Base-by-base conservation (phyloP, 2,888 invertebrate genomes). In the Sphaerophoria taeniata region DNA sequence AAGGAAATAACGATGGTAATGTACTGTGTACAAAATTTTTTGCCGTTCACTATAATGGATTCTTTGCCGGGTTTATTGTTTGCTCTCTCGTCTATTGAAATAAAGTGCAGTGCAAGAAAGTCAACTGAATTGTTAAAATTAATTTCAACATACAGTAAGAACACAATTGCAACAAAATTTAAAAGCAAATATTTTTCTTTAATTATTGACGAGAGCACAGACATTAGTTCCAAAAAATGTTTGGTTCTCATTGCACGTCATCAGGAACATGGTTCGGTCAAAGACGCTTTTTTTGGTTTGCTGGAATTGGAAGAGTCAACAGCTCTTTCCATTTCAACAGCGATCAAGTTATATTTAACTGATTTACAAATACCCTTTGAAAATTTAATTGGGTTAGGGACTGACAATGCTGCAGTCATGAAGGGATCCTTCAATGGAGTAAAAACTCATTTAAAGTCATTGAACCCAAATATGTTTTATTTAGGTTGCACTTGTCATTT, bases 401-500 rank as follows among this genome's bases (percentile, higher is more conserved):
- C 88, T 55, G 88, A 89, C 77, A 88, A 88, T 72, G 88, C 88
- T 2, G 74, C 75, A 34, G 88, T 88, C n/a, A 89, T 89, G 89
- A 88, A 88, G 86, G 88, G 88, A 2, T 77, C 83, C 33, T 70
- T 77, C 39, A 78, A 86, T 65, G 87, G 88, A 11, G 87, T 89
- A 12, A 71, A 87, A 74, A 71, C 80, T 36, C 79, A 71, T 39
- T 84, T 89, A 53, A 78, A 77, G 72, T 51, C 85, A 49, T 63
- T 88, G 33, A 73, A 87, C 36, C 87, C 88, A 34, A 80, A 88
- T 55, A 75, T 89, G 51, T 89, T 88, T 87, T 87, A 89, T 11
- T 65, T 88, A 39, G 88, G 88, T 58, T 89, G 88, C 74, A 87
- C 87, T 11, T 90, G 89, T 55, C 89, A 89, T 78, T 87, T 87